Conservation (phyloP, 1,140 invertebrate genomes). For the Zaprionus davidi region DNA sequence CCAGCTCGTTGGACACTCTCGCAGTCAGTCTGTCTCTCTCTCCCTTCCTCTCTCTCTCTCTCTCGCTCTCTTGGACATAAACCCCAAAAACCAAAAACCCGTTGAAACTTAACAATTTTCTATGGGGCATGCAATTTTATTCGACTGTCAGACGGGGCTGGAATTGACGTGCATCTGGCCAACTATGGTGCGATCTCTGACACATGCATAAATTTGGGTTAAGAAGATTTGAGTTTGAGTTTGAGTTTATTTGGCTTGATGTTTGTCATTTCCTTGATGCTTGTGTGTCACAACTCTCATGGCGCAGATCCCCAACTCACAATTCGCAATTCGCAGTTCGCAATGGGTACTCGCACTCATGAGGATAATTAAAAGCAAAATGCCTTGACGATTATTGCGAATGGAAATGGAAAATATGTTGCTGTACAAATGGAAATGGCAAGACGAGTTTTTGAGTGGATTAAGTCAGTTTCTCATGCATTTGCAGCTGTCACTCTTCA, state of each 20-base stretch:
- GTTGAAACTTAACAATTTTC: slow-evolving; percentile 43
- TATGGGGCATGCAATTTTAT: slow-evolving; percentile 58
- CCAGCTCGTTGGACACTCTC: slow-evolving; percentile 36
- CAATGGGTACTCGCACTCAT: slow-evolving; percentile 12
- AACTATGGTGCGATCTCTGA: slow-evolving; percentile 61
- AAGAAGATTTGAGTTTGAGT: slow-evolving; percentile 60
- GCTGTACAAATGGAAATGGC: slow-evolving; percentile 24
- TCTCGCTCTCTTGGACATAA: slow-evolving; percentile 10
- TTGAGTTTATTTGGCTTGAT: slow-evolving; percentile 72
- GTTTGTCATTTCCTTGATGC: slow-evolving; percentile 73
- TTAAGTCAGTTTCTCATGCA: slow-evolving; percentile 10
- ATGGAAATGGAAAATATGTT: slow-evolving; percentile 4
- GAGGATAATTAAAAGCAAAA: slow-evolving; percentile 63
- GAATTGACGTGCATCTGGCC: slow-evolving; percentile 55
- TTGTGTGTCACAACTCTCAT: slow-evolving; percentile 36
- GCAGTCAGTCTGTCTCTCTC: too few species aligned
- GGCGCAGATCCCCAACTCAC: not conserved
- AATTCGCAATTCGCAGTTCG: not conserved
- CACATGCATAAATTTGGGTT: slow-evolving; percentile 76
- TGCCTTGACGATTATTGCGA: slow-evolving; percentile 49
- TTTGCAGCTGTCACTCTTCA: not conserved
- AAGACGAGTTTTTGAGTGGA: not conserved
- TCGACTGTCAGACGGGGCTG: slow-evolving; percentile 20
- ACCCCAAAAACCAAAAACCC: slow-evolving; percentile 37
- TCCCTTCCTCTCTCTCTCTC: not conserved